Base-by-base conservation (phyloP, 2,113 vertebrate species). In the Proteles cristata region DNA sequence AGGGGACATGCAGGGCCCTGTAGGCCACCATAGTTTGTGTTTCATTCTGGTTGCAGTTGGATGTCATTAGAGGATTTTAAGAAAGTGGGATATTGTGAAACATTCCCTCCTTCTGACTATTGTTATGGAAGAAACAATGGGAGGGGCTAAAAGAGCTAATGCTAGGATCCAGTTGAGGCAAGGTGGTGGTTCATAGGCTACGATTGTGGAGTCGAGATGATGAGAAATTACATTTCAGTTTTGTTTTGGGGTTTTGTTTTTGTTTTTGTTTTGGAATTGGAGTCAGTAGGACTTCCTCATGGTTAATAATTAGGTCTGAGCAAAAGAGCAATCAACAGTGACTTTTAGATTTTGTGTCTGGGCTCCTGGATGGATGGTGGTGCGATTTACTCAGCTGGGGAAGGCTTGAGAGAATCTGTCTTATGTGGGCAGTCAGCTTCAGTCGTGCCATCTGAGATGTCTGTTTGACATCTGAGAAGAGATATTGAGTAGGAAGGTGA, bases 331-430 rank as follows among this genome's bases (percentile, higher is more conserved):
- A 16, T 65, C 50, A 21, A 7, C 23, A 76, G 19, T 63, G n/a
- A 79, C 16, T 83, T 90, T 31, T 93, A 79, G 79, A 65, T 90
- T 93, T 96, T 94, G 80, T 73, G 1, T 19, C 31, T 58, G 45
- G 82, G 35, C 35, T 68, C 8, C 16, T 80, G 33, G 94, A 85
- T 81, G 43, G 5, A 11, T 88, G 10, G 9, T 39, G 8, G 9
- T 91, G 11, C 6, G 76, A 28, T 48, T 61, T 79, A 15, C 39
- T 90, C 21, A 63, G 48, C 65, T 35, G 15, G 33, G 4, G 7
- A 79, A 71, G 35, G 9, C 43, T 88, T 55, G 17, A 61, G 16
- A 39, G 28, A 45, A 86, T 73, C 45, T 61, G 43, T 76, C 71
- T 71, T 25, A 35, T 69, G 43, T 65, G 35, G 33, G 53, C 50